These are phyloP conservation scores for Phoxinus dragarum DNA, from an alignment of 2,797 vertebrate species.

Conservation along the genomic window DNA sequence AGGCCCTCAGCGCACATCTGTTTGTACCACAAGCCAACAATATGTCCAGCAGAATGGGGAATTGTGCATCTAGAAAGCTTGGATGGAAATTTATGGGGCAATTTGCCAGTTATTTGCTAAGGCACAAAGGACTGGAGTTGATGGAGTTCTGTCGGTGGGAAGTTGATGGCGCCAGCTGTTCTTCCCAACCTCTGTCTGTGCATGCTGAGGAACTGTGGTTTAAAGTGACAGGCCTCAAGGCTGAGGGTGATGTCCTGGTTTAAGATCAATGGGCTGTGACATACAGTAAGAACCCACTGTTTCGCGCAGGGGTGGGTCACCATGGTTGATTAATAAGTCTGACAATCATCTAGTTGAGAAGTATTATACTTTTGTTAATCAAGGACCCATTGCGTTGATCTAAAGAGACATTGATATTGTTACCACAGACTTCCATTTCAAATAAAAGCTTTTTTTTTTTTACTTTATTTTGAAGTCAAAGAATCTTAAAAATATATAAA, in stretches of 20 bases:
- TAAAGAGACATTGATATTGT: not conserved
- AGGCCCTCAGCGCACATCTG: slow-evolving; percentile 54
- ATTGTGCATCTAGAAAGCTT: slow-evolving; percentile 22
- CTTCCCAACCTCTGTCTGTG: slow-evolving; percentile 23
- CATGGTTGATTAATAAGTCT: slow-evolving; percentile 5
- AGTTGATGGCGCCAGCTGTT: slow-evolving; percentile 52
- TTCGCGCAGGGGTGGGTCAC: not conserved
- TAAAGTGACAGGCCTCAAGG: slow-evolving; percentile 10
- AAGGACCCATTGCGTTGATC: not conserved
- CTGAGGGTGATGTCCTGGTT: not conserved
- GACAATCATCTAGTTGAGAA: not conserved
- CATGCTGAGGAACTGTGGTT: slow-evolving; percentile 21
- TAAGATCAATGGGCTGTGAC: not conserved
- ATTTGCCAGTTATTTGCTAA: slow-evolving; percentile 41
- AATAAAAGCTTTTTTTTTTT: not conserved
- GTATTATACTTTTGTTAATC: not conserved
- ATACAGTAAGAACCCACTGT: not conserved
- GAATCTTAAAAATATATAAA: not conserved
- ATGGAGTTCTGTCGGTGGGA: slow-evolving; percentile 24
- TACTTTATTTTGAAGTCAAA: not conserved
- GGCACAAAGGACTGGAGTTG: slow-evolving; percentile 20
- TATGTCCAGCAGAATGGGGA: slow-evolving; percentile 19
- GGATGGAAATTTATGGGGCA: slow-evolving; percentile 43
- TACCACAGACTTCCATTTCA: not conserved
- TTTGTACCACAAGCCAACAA: slow-evolving; percentile 43